Base-by-base conservation (phyloP, 2,888 invertebrate genomes). In the Lochmaea crataegi region DNA sequence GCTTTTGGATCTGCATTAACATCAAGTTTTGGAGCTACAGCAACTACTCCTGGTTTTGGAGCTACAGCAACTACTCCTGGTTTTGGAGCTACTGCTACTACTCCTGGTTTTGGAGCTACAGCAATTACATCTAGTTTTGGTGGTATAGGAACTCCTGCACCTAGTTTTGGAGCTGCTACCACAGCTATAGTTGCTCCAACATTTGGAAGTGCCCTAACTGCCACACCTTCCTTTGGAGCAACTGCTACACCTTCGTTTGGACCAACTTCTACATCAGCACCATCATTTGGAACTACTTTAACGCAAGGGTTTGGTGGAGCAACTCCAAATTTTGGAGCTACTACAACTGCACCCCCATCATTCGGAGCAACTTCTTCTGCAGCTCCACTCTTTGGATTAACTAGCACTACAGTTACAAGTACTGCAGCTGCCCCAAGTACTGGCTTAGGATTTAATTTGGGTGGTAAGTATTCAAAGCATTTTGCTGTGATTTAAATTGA, bases 101-200 rank as follows among this genome's bases (percentile, higher is more conserved):
- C 71, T 12, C 70, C 73, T 14, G 60, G 61, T 57, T 72, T 76
- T 74, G 74, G 75, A 14, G 22, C 76, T 18, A 67, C 56, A 38
- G 60, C 65, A 12, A 53, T 74, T 45, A 12, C 68, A 12, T 58
- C 66, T 12, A 48, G 66, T 63, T 61, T 65, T 22, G 58, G 69
- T 7, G 51, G 45, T 45, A 14, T 14, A 14, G 48, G 48, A 41
- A 42, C 60, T 51, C 58, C 76, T 42, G 45, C 71, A 10, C 71
- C 73, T 11, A 64, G 48, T 66, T 73, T 77, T 73, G 75, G 74
- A n/a, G 68, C 86, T 0, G 83, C 78, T 22, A 14, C 76, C 14
- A 68, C 42, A 18, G 61, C 57, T 5, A 41, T 74, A n/a, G 48
- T 75, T 58, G 48, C 68, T 58, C 66, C 68, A 41, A 64, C 69